phyloP scores from a whole-genome alignment of 2,113 vertebrate species.

The Sardina pilchardus region DNA sequence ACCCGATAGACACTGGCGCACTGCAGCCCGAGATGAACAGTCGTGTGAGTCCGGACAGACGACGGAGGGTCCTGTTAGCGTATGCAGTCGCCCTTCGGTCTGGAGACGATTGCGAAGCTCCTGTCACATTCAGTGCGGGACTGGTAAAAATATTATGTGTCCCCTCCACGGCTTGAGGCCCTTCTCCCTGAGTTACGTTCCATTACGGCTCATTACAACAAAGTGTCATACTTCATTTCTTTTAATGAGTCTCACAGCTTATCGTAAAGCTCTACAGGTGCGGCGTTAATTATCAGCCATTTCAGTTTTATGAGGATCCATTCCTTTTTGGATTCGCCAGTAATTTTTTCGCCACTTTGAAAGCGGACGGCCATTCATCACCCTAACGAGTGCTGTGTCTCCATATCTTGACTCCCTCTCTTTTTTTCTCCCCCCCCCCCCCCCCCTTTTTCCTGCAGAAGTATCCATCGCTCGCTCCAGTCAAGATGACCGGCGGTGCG shows the following conservation, averaged over 20 bases:
- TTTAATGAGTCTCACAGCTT: conserved; percentile 69
- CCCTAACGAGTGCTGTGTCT: conserved; percentile 43
- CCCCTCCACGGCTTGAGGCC: conserved; percentile 55
- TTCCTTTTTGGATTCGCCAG: conserved; percentile 51
- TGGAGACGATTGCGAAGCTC: neutral
- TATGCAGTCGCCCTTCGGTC: neutral
- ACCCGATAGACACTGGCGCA: neutral
- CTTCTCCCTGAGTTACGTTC: conserved; percentile 62
- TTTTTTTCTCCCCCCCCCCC: conserved; percentile 59
- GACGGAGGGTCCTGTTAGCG: neutral
- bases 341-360: conserved; percentile 53
- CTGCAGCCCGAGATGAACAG: neutral
- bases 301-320: conserved; percentile 58
- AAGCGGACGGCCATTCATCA: conserved; percentile 53
- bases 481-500: conserved; percentile 87
- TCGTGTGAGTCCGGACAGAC: neutral
- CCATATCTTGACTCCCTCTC: neutral
- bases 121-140: neutral
- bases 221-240: conserved; percentile 67
- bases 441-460: conserved; percentile 85
- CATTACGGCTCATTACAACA: conserved; percentile 70
- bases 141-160: conserved; percentile 56
- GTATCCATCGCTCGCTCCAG: conserved; percentile 91
- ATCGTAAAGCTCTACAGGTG: conserved; percentile 65
- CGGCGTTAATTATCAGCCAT: conserved; percentile 60